These are phyloP conservation scores for Drosophila atripex DNA, from an alignment of 2,888 invertebrate genomes.

Conservation along the genomic window DNA sequence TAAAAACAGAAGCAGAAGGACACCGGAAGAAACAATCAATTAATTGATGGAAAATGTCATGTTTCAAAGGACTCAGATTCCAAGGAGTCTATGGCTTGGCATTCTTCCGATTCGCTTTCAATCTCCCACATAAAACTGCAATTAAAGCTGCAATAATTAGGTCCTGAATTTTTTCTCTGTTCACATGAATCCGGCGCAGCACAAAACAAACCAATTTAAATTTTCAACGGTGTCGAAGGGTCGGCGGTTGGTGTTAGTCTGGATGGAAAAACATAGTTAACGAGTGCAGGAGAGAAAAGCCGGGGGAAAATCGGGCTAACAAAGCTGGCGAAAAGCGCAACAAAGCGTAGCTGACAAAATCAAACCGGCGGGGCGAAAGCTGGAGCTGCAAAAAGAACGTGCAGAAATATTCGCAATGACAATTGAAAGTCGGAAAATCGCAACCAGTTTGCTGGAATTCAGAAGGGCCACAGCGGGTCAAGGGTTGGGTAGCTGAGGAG, in stretches of 20 bases:
- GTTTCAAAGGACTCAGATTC: too few relatives aligned
- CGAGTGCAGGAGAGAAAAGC: conserved; percentile 24
- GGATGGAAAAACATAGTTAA: conserved; percentile 54
- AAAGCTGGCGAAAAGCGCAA: conserved; percentile 71
- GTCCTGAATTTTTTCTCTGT: background rate
- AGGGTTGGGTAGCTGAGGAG: background rate
- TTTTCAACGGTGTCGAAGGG: conserved; percentile 60
- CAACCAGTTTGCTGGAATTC: conserved; percentile 20
- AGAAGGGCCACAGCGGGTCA: conserved; percentile 1
- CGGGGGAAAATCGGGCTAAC: conserved; percentile 13
- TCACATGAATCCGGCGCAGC: conserved; percentile 62
- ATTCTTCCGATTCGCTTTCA: background rate
- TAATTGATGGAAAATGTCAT: background rate
- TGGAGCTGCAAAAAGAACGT: conserved; percentile 18
- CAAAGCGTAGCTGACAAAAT: conserved; percentile 76
- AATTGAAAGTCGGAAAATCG: conserved; percentile 49
- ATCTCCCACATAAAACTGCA: too few relatives aligned
- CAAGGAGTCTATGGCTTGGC: too few relatives aligned
- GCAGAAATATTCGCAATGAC: conserved; percentile 58
- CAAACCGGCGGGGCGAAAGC: conserved; percentile 53
- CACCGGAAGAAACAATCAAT: conserved; percentile 9
- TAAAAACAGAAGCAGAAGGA: conserved; percentile 42
- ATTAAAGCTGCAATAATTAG: background rate
- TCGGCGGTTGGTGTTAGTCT: conserved; percentile 29
- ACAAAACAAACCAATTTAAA: conserved; percentile 81